Evolutionary conservation across 2,888 invertebrate species (phyloP), one percentile per base, ranked within the genome.

Genomic region (Dryadula phaetusa): DNA sequence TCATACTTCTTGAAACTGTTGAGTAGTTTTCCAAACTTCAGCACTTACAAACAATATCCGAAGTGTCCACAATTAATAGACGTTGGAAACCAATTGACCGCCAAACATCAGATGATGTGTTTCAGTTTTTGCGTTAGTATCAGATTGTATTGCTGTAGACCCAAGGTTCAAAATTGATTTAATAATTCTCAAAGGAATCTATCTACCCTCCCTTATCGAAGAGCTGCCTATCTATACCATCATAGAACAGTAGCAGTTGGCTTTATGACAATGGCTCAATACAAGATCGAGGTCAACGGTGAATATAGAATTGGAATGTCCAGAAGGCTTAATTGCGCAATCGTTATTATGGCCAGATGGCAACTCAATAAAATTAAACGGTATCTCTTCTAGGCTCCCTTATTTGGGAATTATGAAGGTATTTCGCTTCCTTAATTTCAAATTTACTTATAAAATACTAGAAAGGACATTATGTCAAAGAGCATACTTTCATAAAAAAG

Each of bases 231-330:
- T 82, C 79, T 81, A 82, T 82, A 82, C 80, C 79, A 82, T 82
- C 76, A 77, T 78, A 79, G 82, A 83, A 84, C 82, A 82, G 77
- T 78, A 82, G 81, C 79, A 79, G 80, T 82, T 81, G 81, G 82
- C 84, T 86, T 88, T 90, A 90, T 88, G 88, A 88, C 87, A 84
- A 84, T 80, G 81, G 82, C 80, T 86, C 84, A 85, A 86, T 86
- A 82, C 84, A 82, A 84, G 84, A 87, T 86, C 83, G 88, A 85
- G 89, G 89, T 88, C 90, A 84, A 74, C 86, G 77, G 80, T 82
- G 84, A 87, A 82, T 87, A 84, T 85, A 84, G 80, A 79, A 82
- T 82, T 84, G 86, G 82, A 86, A 83, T 88, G 87, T 86, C 83
- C 85, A 83, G 78, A 81, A 75, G 77, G 74, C 80, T 82, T 85